Evolutionary conservation across 2,797 vertebrate genomes (phyloP).

Genomic region (Schizopygopsis pylzovi): DNA sequence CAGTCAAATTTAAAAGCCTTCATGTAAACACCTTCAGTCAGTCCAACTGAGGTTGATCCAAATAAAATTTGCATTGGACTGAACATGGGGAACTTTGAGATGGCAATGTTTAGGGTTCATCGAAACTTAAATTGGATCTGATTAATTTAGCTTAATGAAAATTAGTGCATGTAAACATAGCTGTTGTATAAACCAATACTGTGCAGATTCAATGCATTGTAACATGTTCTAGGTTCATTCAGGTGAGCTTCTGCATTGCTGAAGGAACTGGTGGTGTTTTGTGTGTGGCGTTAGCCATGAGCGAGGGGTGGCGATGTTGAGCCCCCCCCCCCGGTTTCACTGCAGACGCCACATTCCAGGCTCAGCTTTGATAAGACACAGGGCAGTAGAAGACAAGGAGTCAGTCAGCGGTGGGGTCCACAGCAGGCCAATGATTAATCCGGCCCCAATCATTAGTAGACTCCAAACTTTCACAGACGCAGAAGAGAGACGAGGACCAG

Average conservation of each 20-base stretch:
- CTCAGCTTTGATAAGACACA: conserved; percentile 61
- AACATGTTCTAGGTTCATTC: background rate
- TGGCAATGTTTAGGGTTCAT: background rate
- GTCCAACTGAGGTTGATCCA: no score
- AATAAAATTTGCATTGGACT: no score
- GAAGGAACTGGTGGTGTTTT: background rate
- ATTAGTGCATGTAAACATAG: background rate
- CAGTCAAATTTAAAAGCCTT: background rate
- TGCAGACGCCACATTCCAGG: conserved; percentile 61
- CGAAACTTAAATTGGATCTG: background rate
- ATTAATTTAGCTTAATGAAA: background rate
- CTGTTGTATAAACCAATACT: background rate
- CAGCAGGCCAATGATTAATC: conserved; percentile 63
- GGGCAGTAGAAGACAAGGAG: conserved; percentile 57
- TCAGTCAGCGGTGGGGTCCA: conserved; percentile 59
- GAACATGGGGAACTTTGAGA: background rate
- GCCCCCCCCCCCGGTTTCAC: conserved; percentile 38
- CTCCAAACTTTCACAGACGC: conserved; percentile 43
- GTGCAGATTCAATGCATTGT: background rate
- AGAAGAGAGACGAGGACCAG: conserved; percentile 52
- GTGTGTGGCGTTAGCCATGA: conserved; percentile 19
- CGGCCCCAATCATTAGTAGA: conserved; percentile 54
- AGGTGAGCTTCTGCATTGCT: conserved; percentile 18
- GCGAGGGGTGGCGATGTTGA: conserved; percentile 27
- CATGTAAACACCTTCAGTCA: background rate